phyloP scores from a whole-genome alignment of 1,140 invertebrate genomes.

The Drosophila kepulauana region DNA sequence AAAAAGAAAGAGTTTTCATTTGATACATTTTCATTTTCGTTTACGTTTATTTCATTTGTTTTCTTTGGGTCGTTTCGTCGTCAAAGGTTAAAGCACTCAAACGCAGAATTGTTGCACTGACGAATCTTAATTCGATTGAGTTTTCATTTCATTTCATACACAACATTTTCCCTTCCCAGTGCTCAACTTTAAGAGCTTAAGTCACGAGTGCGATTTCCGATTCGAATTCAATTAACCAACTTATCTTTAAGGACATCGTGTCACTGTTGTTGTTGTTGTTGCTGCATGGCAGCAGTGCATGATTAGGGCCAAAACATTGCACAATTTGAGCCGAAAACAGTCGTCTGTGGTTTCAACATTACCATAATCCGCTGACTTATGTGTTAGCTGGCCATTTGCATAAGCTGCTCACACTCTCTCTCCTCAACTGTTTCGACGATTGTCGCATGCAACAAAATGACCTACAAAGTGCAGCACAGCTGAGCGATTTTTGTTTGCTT shows the following conservation, averaged over 20 bases:
- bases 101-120: background rate
- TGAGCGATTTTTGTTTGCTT: slow-evolving; percentile 1
- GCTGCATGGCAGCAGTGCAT: background rate
- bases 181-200: background rate
- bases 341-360: slow-evolving; percentile 41
- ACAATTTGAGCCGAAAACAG: slow-evolving; percentile 41
- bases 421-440: background rate
- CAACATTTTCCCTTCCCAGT: slow-evolving; percentile 4
- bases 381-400: slow-evolving; percentile 67
- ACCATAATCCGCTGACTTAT: slow-evolving; percentile 76
- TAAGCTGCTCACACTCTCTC: slow-evolving; percentile 49
- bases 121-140: slow-evolving; percentile 3
- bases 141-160: slow-evolving; percentile 17
- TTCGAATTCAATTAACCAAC: slow-evolving; percentile 44
- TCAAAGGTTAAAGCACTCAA: slow-evolving; percentile 1
- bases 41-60: slow-evolving; percentile 1
- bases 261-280: slow-evolving; percentile 3
- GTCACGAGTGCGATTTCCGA: background rate
- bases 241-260: slow-evolving; percentile 30
- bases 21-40: slow-evolving; percentile 19
- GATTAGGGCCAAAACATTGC: slow-evolving; percentile 53
- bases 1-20: slow-evolving; percentile 15
- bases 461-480: slow-evolving; percentile 46
- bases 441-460: slow-evolving; percentile 27
- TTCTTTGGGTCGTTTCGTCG: background rate